Percentiles rank a stretch among this genome's conserved stretches.
These are phyloP conservation scores for Sphaeridia pumilis DNA, from an alignment of 2,888 invertebrate genomes.

Conservation along the genomic window DNA sequence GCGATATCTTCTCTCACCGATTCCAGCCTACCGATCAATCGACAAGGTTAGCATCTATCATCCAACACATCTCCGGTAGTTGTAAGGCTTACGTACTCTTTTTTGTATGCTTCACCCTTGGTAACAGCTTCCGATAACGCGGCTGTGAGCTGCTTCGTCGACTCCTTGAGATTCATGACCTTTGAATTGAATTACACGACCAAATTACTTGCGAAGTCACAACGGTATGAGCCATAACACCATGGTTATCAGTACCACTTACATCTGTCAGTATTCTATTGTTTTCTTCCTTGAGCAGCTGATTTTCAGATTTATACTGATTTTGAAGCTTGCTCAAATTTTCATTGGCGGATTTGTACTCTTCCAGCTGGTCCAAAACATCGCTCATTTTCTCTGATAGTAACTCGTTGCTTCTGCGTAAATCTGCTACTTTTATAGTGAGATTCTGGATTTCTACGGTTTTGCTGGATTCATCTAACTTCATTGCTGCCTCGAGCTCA, in stretches of 20 bases:
- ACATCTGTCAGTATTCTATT: constrained; percentile 10
- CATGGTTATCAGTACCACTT: too few relatives aligned
- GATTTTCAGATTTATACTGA: constrained; percentile 37
- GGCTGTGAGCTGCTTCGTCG: constrained; percentile 46
- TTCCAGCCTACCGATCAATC: constrained; percentile 46
- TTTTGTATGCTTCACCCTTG: constrained; percentile 40
- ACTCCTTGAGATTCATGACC: constrained; percentile 42
- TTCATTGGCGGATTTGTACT: too few relatives aligned
- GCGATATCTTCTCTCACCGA: constrained; percentile 57
- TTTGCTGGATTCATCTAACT: constrained; percentile 37
- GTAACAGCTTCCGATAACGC: constrained; percentile 43
- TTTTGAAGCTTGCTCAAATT: constrained; percentile 41
- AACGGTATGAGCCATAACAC: too few relatives aligned
- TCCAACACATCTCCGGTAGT: background rate
- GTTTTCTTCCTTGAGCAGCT: constrained; percentile 12
- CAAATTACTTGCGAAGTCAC: too few relatives aligned
- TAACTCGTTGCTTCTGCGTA: constrained; percentile 39
- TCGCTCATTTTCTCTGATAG: constrained; percentile 38
- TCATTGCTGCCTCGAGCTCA: constrained; percentile 27
- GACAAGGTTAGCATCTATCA: too few relatives aligned
- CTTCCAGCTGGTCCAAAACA: constrained; percentile 10
- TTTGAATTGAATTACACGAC: too few relatives aligned
- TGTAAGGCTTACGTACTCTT: constrained; percentile 17
- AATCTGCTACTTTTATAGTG: constrained; percentile 39
- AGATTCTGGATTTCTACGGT: constrained; percentile 36